Evolutionary conservation across 2,113 vertebrate species (phyloP).

Genomic region (Ahaetulla prasina): DNA sequence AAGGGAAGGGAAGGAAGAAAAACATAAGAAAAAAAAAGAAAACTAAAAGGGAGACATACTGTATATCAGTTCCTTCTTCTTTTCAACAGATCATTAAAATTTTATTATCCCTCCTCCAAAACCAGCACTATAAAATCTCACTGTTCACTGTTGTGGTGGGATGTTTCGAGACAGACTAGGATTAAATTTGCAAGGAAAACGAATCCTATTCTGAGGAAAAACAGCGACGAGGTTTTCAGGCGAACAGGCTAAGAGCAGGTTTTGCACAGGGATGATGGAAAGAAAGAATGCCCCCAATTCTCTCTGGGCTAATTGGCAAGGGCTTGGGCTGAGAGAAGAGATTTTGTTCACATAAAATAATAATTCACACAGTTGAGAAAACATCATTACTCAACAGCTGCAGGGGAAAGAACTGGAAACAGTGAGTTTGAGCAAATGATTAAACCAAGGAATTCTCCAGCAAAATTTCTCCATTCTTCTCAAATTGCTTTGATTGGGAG

Average conservation of each 20-base stretch:
- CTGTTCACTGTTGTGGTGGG: neutral
- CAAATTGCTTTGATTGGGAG: neutral
- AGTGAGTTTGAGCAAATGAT: neutral
- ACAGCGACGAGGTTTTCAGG: neutral
- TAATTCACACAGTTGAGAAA: neutral
- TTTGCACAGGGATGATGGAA: neutral
- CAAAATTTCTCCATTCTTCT: neutral
- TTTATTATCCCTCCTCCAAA: neutral
- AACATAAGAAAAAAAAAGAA: neutral
- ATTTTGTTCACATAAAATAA: neutral
- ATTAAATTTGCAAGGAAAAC: neutral
- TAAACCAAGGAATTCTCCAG: neutral
- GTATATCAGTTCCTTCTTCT: neutral
- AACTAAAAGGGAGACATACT: neutral
- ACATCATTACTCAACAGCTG: neutral
- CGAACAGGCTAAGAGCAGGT: neutral
- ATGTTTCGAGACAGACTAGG: neutral
- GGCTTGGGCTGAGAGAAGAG: neutral
- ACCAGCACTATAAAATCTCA: neutral
- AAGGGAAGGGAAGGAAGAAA: no score
- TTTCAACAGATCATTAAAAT: neutral
- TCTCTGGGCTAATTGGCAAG: neutral
- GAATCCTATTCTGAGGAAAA: neutral
- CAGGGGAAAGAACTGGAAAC: neutral
- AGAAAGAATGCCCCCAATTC: neutral